Evolutionary conservation across 1,140 invertebrate species (phyloP).

Genomic region (Hyles vespertilio): DNA sequence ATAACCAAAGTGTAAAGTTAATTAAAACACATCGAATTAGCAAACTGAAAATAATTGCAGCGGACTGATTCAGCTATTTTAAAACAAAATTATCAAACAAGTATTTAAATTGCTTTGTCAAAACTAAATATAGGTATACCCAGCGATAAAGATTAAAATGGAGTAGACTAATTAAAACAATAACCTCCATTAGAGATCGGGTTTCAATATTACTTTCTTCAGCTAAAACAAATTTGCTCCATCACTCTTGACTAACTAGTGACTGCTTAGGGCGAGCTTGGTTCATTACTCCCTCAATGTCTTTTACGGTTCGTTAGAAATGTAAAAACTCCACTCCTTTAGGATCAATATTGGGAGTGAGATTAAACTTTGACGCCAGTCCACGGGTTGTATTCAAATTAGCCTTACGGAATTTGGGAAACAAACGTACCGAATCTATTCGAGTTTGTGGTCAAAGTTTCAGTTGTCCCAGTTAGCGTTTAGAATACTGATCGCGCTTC

Average conservation of each 20-base stretch:
- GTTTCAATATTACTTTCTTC: too few relatives aligned
- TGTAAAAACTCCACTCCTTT: constrained; percentile 44
- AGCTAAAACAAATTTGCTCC: too few relatives aligned
- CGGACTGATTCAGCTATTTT: too few relatives aligned
- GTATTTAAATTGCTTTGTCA: too few relatives aligned
- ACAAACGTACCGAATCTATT: constrained; percentile 23
- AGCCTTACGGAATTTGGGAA: constrained; percentile 28
- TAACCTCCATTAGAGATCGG: too few relatives aligned
- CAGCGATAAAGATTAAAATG: too few relatives aligned
- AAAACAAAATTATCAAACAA: too few relatives aligned
- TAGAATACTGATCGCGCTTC: constrained; percentile 22
- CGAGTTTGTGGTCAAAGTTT: constrained; percentile 27
- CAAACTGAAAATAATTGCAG: too few relatives aligned
- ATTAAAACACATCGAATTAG: too few relatives aligned
- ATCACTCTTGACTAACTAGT: constrained; percentile 11
- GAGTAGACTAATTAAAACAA: too few relatives aligned
- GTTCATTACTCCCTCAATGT: constrained; percentile 34
- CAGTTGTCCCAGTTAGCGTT: constrained; percentile 10
- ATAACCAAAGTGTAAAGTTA: too few relatives aligned
- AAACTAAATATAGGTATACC: too few relatives aligned
- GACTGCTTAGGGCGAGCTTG: constrained; percentile 19
- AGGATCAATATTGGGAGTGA: constrained; percentile 39
- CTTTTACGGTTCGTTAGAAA: constrained; percentile 45
- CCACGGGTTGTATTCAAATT: constrained; percentile 33
- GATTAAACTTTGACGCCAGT: constrained; percentile 39